Evolutionary conservation across 2,888 invertebrate species (phyloP), one percentile per base, ranked within the genome.

Genomic region (Dione vanillae): DNA sequence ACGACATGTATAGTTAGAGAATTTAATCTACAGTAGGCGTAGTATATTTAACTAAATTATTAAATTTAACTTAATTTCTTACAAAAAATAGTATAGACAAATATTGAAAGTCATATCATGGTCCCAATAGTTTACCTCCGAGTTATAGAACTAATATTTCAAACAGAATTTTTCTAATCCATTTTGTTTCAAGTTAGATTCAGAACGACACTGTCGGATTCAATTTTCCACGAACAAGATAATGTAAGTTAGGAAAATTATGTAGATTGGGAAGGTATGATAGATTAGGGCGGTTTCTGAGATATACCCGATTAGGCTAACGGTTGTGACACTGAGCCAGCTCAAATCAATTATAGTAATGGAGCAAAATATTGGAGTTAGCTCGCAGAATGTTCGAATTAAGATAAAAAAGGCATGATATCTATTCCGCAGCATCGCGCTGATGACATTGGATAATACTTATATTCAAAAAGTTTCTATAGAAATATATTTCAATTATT

Each of bases 81-180:
- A n/a, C n/a, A n/a, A n/a, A n/a, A n/a, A n/a, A n/a, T n/a, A n/a
- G n/a, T n/a, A n/a, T n/a, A n/a, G n/a, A n/a, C n/a, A 27, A 27
- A 5, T 2, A 27, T 27, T 27, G 5, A 27, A 27, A 27, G 5
- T 27, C 27, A 27, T 3, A 27, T 27, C 27, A 27, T 27, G 27
- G 27, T 27, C 27, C 27, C 2, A 27, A 27, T 27, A 47, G n/a
- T 10, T 54, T 54, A 2, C 54, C 35, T 65, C 74, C 74, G 77
- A 80, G 77, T 78, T 76, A 70, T 49, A 74, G 69, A 77, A 70
- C 77, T 77, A 77, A 82, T 78, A 76, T 74, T 74, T 71, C 59
- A 74, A 78, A 80, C 79, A 76, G 75, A 73, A 74, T 77, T 79
- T 80, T 70, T 70, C 67, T 70, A 70, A 74, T 72, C 70, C 72